Evolutionary conservation across 37 sponge, comb jelly and placozoan species (phyloP), one percentile per base, ranked within the genome.

Genomic region (Bolinopsis microptera): DNA sequence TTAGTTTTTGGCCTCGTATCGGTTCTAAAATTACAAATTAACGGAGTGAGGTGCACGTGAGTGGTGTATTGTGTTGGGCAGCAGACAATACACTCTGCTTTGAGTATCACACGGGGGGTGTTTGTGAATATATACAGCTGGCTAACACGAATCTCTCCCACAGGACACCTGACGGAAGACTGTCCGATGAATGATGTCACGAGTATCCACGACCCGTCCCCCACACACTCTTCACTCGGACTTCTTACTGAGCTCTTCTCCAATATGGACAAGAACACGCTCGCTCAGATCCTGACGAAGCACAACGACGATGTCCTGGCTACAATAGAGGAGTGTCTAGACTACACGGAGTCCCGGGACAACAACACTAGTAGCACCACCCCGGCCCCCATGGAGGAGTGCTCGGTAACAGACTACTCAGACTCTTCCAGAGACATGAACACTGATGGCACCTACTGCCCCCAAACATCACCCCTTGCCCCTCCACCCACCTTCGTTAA

Each of bases 271-370:
- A 35, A 38, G 31, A 38, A 0, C 3, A 41, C 61, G 1, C 90
- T 86, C 30, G 41, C 90, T 34, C 61, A 39, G 41, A 86, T 41
- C 41, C 90, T 86, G 28, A 39, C 90, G 30, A 86, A 86, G 31
- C 90, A 86, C 90, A 86, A 86, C 61, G 41, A 86, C 61, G 90
- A 86, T 27, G 90, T 86, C 25, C 41, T 86, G 27, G 41, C 90
- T 25, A 86, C 90, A 22, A 86, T 86, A 21, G 90, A 86, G 28
- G 90, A 86, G 61, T 86, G 90, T 39, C 61, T 86, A 22, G 90
- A 86, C 61, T 86, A 39, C 61, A 86, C 90, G 36, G 90, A 86
- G 31, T 33, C 90, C n/a, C n/a, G 90, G 25, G 90, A 86, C 41
- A 34, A 34, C 61, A 35, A 35, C 83, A 36, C 18, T 27, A 32